These are phyloP conservation scores for Tiphia femorata DNA, from an alignment of 2,888 invertebrate genomes.

Conservation along the genomic window DNA sequence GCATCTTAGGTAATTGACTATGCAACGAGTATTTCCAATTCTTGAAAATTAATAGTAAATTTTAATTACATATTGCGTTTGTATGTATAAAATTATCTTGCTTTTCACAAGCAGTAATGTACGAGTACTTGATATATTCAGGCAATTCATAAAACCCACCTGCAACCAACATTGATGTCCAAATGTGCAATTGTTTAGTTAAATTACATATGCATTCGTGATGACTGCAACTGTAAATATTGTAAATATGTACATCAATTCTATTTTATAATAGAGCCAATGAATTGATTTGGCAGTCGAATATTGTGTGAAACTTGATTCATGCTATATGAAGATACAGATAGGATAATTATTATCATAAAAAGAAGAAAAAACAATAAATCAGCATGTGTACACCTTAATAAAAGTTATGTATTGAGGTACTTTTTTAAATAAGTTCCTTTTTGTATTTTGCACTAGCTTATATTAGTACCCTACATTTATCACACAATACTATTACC, in stretches of 20 bases:
- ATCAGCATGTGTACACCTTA: conserved; percentile 68
- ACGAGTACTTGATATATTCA: conserved; percentile 12
- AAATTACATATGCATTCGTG: conserved; percentile 56
- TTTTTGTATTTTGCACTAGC: conserved; percentile 41
- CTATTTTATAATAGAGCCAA: conserved; percentile 66
- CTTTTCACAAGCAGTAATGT: conserved; percentile 13
- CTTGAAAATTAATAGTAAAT: background rate
- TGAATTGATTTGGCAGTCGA: conserved; percentile 53
- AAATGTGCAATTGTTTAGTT: conserved; percentile 67
- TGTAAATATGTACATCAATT: conserved; percentile 69
- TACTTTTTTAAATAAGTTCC: conserved; percentile 67
- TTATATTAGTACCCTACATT: conserved; percentile 8
- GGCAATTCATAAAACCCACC: conserved; percentile 45
- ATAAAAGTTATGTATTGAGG: conserved; percentile 69
- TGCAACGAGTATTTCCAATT: background rate
- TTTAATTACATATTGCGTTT: background rate
- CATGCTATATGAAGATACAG: conserved; percentile 58
- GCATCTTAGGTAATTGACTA: background rate
- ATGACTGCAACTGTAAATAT: conserved; percentile 60
- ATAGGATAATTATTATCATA: conserved; percentile 65
- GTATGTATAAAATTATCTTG: conserved; percentile 4
- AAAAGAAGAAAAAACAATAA: conserved; percentile 59
- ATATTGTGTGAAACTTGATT: conserved; percentile 53
- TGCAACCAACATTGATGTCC: conserved; percentile 67
- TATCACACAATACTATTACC: conserved; percentile 3